Percentiles rank a stretch among this genome's conserved stretches.
Conservation (phyloP, 2,888 invertebrate genomes). For the Ommatoiulus sabulosus region DNA sequence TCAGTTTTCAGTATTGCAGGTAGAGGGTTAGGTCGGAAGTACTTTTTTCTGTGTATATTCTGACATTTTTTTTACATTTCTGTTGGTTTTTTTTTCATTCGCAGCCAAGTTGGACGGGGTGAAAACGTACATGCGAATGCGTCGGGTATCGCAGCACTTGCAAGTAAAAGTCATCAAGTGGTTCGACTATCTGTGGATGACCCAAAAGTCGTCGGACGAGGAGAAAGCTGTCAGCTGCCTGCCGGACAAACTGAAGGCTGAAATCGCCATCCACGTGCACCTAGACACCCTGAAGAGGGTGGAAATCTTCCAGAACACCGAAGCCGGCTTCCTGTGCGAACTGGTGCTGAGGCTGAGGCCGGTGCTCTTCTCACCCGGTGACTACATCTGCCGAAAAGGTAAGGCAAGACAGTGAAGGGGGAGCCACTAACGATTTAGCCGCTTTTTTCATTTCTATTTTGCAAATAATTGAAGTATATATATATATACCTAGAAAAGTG, state of each 20-base stretch:
- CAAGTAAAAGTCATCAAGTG: conserved; percentile 98
- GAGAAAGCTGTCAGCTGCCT: conserved; percentile 95
- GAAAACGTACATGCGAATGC: conserved; percentile 98
- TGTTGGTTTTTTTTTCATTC: conserved; percentile 63
- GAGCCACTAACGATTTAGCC: neutral
- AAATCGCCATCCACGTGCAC: conserved; percentile 99
- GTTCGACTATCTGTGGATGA: conserved; percentile 99
- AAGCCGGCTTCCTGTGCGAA: conserved; percentile 98
- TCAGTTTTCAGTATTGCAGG: too few relatives aligned
- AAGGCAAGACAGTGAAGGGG: conserved; percentile 27
- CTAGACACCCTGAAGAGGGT: conserved; percentile 97
- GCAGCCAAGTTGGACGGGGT: conserved; percentile 97
- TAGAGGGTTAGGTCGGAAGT: too few relatives aligned
- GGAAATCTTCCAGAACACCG: conserved; percentile 99
- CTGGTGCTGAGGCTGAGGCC: conserved; percentile 93
- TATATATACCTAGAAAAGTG: conserved; percentile 6
- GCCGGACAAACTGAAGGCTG: conserved; percentile 97
- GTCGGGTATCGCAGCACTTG: conserved; percentile 92
- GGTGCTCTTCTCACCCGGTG: conserved; percentile 97
- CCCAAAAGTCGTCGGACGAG: conserved; percentile 98
- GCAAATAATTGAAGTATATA: conserved; percentile 27
- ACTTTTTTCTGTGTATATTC: too few relatives aligned
- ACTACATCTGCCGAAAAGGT: conserved; percentile 99
- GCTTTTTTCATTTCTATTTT: conserved; percentile 33
- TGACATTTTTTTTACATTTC: too few relatives aligned